Percentiles rank a stretch among this genome's conserved stretches.
Conservation (phyloP, 2,113 vertebrate species). For the Perca fluviatilis region DNA sequence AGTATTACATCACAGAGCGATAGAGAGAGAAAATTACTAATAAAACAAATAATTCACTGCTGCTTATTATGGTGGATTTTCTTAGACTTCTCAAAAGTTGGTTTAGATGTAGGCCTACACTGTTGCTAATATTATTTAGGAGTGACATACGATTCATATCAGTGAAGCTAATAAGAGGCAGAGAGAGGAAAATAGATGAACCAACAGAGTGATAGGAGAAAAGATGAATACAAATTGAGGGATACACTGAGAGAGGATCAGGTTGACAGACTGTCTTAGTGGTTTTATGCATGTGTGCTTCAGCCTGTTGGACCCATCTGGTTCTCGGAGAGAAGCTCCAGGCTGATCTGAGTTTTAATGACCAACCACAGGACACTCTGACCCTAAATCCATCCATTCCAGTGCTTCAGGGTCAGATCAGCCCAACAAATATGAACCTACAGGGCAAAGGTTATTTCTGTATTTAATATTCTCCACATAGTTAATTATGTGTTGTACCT, state of each 20-base stretch:
- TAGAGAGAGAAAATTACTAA: not conserved
- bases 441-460: conserved; percentile 30
- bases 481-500: conserved; percentile 11
- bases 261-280: conserved; percentile 13
- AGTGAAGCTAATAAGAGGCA: not conserved
- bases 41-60: not conserved
- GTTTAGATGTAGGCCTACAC: not conserved
- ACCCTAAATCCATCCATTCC: conserved; percentile 23
- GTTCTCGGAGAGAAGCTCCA: conserved; percentile 47
- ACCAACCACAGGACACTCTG: conserved; percentile 35
- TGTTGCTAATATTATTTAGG: not conserved
- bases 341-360: conserved; percentile 53
- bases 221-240: not conserved
- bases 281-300: conserved; percentile 37
- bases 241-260: conserved; percentile 11
- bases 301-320: conserved; percentile 64
- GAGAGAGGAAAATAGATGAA: not conserved
- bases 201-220: conserved; percentile 1
- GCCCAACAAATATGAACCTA: conserved; percentile 24
- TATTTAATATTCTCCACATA: conserved; percentile 18
- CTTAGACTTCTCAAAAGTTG: not conserved
- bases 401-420: conserved; percentile 14
- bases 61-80: not conserved
- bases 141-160: not conserved
- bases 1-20: not conserved